Evolutionary conservation across 2,797 vertebrate species (phyloP), one percentile per base, ranked within the genome.

Genomic region (Kryptolebias ocellatus): DNA sequence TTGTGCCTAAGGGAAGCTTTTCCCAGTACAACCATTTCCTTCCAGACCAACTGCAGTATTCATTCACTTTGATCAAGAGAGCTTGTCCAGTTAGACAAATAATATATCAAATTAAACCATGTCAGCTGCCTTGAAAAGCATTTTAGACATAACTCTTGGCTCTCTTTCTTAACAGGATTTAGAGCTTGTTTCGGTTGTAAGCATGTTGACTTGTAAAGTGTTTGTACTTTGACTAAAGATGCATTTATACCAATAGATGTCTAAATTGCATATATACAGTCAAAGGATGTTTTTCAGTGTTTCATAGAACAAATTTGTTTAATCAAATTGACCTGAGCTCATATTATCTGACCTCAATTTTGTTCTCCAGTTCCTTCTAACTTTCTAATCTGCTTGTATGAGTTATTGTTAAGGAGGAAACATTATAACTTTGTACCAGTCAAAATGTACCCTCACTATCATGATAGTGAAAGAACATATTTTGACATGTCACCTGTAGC

Each of bases 401-500:
- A 24, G 20, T 24, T 37, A 37, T 37, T 37, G 10, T 10, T 37
- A 37, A 37, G 34, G 34, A 37, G 34, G 34, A 5, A 37, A 37
- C 34, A 37, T 37, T 5, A 5, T 37, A 10, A 24, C 20, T 24
- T 2, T 5, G 34, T 5, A 37, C 18, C 54, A 12, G 24, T 39
- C 60, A 53, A 65, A 63, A 60, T 47, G 15, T 56, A 58, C 54
- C 20, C 20, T 24, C 20, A 24, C 20, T 24, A 24, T 24, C 20
- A 24, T 24, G 20, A 24, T 24, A 24, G 20, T 24, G 20, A 84
- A 83, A 85, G 72, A 70, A 70, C 74, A 75, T 79, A 67, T 70
- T 78, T 79, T 49, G 71, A 53, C 76, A 84, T 78, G 70, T 79
- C 80, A 83, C 71, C 72, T 86, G 70, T 37, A 59, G 65, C 67